phyloP scores from a whole-genome alignment of 2,797 vertebrate species.

The Valencia hispanica region DNA sequence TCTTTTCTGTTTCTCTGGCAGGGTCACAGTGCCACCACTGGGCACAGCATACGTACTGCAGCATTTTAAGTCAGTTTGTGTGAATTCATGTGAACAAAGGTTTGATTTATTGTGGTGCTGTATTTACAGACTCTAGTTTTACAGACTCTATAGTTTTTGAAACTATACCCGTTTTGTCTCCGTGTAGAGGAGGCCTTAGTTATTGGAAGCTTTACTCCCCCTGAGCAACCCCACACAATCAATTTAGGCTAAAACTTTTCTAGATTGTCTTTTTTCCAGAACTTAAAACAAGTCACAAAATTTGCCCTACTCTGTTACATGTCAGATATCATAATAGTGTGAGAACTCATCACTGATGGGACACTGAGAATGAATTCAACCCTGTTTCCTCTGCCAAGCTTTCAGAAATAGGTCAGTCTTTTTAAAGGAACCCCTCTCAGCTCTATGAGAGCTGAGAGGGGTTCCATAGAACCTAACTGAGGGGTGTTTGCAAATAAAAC shows the following conservation, averaged over 20 bases:
- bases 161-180: too few relatives aligned
- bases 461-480: too few relatives aligned
- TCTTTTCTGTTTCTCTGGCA: too few relatives aligned
- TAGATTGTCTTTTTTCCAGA: not conserved
- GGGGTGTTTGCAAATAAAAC: slow-evolving; percentile 52
- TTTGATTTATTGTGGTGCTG: too few relatives aligned
- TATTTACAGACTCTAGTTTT: too few relatives aligned
- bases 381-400: slow-evolving; percentile 25
- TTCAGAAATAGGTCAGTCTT: slow-evolving; percentile 34
- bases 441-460: not conserved
- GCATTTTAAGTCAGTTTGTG: too few relatives aligned
- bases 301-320: not conserved
- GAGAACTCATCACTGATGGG: not conserved
- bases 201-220: not conserved
- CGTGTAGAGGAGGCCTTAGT: too few relatives aligned
- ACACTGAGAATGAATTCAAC: slow-evolving; percentile 1
- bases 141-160: too few relatives aligned
- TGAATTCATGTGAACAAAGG: too few relatives aligned
- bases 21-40: too few relatives aligned
- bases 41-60: too few relatives aligned
- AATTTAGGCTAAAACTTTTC: not conserved
- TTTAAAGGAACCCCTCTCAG: slow-evolving; percentile 8
- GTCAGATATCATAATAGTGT: not conserved
- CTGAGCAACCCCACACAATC: not conserved
- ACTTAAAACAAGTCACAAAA: not conserved